Evolutionary conservation across 1,140 invertebrate genomes (phyloP).

Genomic region (Procambarus clarkii): DNA sequence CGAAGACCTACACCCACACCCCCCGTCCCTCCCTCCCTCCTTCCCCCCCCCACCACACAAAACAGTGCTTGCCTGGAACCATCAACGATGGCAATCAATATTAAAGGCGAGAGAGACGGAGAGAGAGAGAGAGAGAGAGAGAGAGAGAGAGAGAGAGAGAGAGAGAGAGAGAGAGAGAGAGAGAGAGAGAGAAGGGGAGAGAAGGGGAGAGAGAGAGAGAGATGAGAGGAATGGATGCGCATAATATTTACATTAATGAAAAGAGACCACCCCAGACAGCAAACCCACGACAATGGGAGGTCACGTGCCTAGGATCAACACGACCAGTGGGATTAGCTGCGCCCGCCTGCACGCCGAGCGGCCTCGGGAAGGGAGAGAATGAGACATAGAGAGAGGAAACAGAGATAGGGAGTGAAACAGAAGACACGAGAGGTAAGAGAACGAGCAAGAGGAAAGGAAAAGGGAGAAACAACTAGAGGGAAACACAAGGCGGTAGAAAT

Average conservation of each 20-base stretch:
- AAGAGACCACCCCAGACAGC: neutral
- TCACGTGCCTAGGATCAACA: constrained; percentile 4
- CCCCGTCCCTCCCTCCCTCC: neutral
- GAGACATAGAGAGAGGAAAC: neutral
- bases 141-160: neutral
- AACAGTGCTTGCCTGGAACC: neutral
- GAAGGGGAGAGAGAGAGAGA: neutral
- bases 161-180: constrained; percentile 23
- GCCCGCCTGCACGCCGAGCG: too few species aligned
- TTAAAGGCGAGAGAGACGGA: constrained; percentile 5
- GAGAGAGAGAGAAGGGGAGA: neutral
- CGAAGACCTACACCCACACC: neutral
- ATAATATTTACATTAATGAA: constrained; percentile 2
- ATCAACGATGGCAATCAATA: constrained; percentile 31
- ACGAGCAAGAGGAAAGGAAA: too few species aligned
- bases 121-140: constrained; percentile 11
- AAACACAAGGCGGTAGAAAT: neutral
- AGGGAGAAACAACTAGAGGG: too few species aligned
- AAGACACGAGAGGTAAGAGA: neutral
- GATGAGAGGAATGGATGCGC: neutral
- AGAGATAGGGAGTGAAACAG: neutral
- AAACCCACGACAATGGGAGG: constrained; percentile 19
- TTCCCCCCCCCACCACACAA: neutral
- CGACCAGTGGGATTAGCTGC: neutral
- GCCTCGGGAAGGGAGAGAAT: neutral